Conservation (phyloP, 2,797 vertebrate genomes). For the Pseudomugil tenellus region DNA sequence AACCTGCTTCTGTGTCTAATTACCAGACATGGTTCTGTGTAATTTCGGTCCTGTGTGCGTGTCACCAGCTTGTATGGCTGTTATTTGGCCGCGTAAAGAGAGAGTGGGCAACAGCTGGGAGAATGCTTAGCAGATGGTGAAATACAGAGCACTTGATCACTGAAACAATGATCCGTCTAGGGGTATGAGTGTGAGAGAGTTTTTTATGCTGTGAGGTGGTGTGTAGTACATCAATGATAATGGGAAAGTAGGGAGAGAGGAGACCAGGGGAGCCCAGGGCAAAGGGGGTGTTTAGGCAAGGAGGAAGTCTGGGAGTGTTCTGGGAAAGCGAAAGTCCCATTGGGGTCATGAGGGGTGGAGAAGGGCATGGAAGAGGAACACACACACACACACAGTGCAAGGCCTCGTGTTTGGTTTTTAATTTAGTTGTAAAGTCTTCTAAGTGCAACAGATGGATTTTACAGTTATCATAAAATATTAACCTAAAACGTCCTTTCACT, state of each 20-base stretch:
- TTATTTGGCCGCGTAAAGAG: conserved; percentile 67
- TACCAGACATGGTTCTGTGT: conserved; percentile 56
- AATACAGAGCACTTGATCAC: conserved; percentile 52
- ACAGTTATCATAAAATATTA: conserved; percentile 18
- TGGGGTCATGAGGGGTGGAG: conserved; percentile 50
- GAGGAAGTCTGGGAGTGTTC: conserved; percentile 60
- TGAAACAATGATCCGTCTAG: conserved; percentile 63
- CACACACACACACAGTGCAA: conserved; percentile 35
- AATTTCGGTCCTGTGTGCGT: conserved; percentile 70
- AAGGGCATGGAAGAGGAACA: conserved; percentile 41
- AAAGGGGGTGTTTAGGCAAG: conserved; percentile 72
- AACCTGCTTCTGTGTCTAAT: conserved; percentile 67
- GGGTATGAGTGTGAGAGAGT: conserved; percentile 29
- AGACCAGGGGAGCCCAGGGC: conserved; percentile 74
- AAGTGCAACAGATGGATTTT: conserved; percentile 3
- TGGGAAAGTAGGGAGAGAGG: conserved; percentile 55
- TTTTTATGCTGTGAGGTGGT: conserved; percentile 48
- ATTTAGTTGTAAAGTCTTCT: conserved; percentile 12
- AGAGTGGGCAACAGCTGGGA: conserved; percentile 79
- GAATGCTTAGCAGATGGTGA: conserved; percentile 78
- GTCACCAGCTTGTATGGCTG: conserved; percentile 60
- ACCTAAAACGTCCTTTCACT: conserved; percentile 26
- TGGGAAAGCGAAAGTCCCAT: conserved; percentile 63
- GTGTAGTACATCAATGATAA: conserved; percentile 52
- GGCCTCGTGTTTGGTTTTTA: conserved; percentile 27